A percentile compares a stretch with the other conserved stretches of the same genome.
Evolutionary conservation across 1,140 invertebrate genomes (phyloP).

Genomic region (Trichoplusia ni): DNA sequence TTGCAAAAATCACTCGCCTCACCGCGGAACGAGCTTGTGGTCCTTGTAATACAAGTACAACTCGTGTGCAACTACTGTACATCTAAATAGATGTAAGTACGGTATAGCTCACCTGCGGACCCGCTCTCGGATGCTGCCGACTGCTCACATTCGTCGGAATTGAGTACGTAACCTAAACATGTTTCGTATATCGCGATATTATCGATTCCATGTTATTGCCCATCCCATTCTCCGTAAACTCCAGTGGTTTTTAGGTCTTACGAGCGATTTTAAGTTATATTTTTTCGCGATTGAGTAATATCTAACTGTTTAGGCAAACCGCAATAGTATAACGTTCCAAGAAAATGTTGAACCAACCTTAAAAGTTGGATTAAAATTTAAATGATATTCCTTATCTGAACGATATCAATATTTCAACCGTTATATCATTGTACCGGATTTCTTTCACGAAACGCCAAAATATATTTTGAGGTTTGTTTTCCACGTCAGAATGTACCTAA

Average conservation of each 20-base stretch:
- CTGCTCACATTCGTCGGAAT: constrained; percentile 1
- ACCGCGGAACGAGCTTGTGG: constrained; percentile 49
- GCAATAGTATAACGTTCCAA: too few relatives aligned
- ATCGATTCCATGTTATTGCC: constrained; percentile 23
- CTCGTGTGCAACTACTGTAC: constrained; percentile 30
- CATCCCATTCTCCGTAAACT: constrained; percentile 24
- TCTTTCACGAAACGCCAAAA: too few relatives aligned
- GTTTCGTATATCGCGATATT: constrained; percentile 15
- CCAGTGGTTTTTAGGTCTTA: constrained; percentile 1
- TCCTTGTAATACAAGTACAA: constrained; percentile 55
- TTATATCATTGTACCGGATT: too few relatives aligned
- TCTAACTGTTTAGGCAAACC: not conserved
- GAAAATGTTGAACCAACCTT: too few relatives aligned
- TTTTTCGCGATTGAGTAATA: too few relatives aligned
- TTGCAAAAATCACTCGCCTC: constrained; percentile 71
- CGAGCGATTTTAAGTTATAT: too few relatives aligned
- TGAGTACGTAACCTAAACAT: constrained; percentile 8
- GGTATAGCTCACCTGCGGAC: not conserved
- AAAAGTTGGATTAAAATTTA: too few relatives aligned
- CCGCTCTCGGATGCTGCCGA: not conserved
- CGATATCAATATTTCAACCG: too few relatives aligned
- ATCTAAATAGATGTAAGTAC: not conserved
- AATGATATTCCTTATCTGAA: too few relatives aligned
- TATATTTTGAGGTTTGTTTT: too few relatives aligned
- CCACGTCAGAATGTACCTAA: too few relatives aligned